Base-by-base conservation (phyloP, 2,113 vertebrate species). In the Melanotaenia duboulayi region DNA sequence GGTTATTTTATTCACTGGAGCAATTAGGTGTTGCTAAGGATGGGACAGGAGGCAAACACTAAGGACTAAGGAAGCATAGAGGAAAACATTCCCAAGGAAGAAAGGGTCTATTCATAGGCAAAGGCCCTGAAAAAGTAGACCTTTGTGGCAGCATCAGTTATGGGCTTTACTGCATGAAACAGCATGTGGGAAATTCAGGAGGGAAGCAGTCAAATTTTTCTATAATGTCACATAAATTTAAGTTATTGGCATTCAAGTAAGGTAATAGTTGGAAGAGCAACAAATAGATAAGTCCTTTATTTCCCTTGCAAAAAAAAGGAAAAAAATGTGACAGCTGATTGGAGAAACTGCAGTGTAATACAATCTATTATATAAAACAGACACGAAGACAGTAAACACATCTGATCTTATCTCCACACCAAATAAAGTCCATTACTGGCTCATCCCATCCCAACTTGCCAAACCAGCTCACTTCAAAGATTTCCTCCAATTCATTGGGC, bases 101-200 rank as follows among this genome's bases (percentile, higher is more conserved):
- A 91, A 90, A 82, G 84, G 48, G 55, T 37, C 79, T 74, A 91
- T 91, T 92, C 88, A 90, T 88, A 57, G 25, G 55, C 49, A 63
- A 20, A 39, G 52, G 71, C 71, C 23, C 64, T 32, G 24, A 85
- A 83, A 35, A 75, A 89, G 74, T 71, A 76, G 65, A 70, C 51
- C 72, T 80, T 83, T 90, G 86, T 89, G 37, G 59, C 20, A 57
- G 22, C 17, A 12, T 25, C 7, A 4, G 24, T 51, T 65, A 44
- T 7, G 28, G 3, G 20, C 23, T 74, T 52, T 60, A 24, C 46
- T 24, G 54, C 20, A 56, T 37, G 17, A 48, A 76, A 74, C 23
- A 23, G 23, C 48, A 55, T 59, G 56, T 10, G 51, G 24, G 2
- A 58, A 56, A 63, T 35, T 66, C 12, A 62, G 28, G 12, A 5